Evolutionary conservation across 2,888 invertebrate species (phyloP), one percentile per base, ranked within the genome.

Genomic region (Andrena minutula): DNA sequence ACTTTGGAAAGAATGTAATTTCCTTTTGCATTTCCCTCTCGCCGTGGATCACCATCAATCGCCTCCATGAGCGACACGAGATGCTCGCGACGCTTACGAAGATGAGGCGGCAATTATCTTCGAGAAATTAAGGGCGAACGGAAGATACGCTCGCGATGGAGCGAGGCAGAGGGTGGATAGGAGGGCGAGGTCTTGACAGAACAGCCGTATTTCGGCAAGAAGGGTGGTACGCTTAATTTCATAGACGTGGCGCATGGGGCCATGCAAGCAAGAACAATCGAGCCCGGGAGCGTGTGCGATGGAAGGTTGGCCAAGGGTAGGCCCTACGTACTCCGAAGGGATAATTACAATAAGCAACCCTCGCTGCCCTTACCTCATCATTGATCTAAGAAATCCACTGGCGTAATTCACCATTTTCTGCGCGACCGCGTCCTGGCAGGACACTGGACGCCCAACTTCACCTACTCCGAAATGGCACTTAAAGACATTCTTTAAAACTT

Each of bases 341-440:
- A 91, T 91, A 91, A 91, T 91, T 91, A 91, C 91, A 91, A 90
- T 91, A 91, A 91, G 91, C 91, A 91, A 89, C 84, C 86, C 80
- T 87, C 74, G 85, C 87, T 85, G 88, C 84, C 87, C 89, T 87
- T 84, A 79, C 84, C 81, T 88, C 81, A 83, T 80, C 84, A 79
- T 69, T 83, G 85, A 83, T 85, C 89, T 88, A 88, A 89, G 90
- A 90, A 91, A 91, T 85, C 89, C 90, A 86, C 85, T 87, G 84
- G 79, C 85, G 88, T 87, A 91, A 83, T 82, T 76, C 85, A 53
- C 73, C 76, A 72, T 73, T 77, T 76, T 82, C 56, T 8, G 8
- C 47, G 32, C 12, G 73, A 56, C 51, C 32, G 35, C 47, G 28
- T 12, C 41, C n/a, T 12, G n/a, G 35, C 47, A 23, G 35, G 61